Conservation (phyloP, 2,113 vertebrate genomes). For the Platysteira castanea region DNA sequence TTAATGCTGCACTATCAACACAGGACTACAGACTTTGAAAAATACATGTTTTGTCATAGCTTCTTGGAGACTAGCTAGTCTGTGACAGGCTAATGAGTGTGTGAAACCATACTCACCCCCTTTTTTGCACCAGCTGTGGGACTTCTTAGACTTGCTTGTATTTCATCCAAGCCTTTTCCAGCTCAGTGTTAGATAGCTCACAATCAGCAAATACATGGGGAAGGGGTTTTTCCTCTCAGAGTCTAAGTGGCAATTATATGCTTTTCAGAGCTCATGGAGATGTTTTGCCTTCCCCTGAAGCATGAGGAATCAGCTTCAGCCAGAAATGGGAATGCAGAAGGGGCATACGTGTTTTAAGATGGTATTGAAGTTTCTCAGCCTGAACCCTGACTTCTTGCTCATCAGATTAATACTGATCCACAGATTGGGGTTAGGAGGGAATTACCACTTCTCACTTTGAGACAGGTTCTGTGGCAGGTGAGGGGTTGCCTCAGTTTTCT, state of each 20-base stretch:
- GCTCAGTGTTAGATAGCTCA: neutral
- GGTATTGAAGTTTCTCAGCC: neutral
- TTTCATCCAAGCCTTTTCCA: neutral
- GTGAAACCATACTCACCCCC: neutral
- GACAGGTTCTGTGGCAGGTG: neutral
- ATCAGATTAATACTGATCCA: neutral
- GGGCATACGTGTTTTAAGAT: neutral
- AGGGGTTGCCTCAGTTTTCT: neutral
- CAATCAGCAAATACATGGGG: neutral
- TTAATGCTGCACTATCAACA: neutral
- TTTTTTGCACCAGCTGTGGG: neutral
- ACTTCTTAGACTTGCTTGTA: neutral
- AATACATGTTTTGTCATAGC: neutral
- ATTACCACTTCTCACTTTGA: neutral
- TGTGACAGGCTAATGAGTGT: neutral
- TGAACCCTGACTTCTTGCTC: neutral
- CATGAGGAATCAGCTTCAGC: neutral
- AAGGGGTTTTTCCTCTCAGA: neutral
- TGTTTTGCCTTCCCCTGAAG: neutral
- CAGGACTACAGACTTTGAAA: neutral
- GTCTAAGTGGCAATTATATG: neutral
- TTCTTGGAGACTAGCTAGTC: neutral
- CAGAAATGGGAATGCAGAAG: neutral
- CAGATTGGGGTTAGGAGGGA: neutral
- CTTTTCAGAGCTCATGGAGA: neutral